Base-by-base conservation (phyloP, 64 coral and sea anemone species). In the Stichodactyla mertensii region DNA sequence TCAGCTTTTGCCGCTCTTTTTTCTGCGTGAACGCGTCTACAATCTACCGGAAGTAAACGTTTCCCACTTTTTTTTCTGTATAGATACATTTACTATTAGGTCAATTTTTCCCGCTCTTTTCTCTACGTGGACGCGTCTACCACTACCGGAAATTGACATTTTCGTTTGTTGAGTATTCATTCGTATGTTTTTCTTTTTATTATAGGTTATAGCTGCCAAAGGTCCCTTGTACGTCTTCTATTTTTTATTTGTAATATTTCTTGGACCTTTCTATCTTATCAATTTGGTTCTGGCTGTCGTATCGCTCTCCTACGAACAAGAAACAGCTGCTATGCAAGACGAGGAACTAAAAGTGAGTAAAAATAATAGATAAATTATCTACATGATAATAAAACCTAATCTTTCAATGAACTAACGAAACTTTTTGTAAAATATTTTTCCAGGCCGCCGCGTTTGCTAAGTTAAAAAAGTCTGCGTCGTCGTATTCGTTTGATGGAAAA, bases 271-370 rank as follows among this genome's bases (percentile, higher is more conserved):
- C 60, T 97, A 97, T 59, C 85, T 97, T 22, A 97, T 97, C 79
- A 97, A 97, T 64, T 89, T 97, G 86, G 94, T 97, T 66, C 89
- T 97, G 23, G 94, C 94, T 54, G 94, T 97, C 66, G 94, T 97
- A 13, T 93, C 94, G n/a, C 88, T 97, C 24, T 97, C 94, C 9
- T 97, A 97, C 53, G 94, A 97, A 86, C 91, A 93, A 82, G 94
- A 97, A 77, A 97, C 94, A 14, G 91, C 94, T 20, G 91, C 91
- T 10, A 55, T 97, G 19, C 94, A 97, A 70, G 94, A 97, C 61
- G 85, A 92, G 70, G 62, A 20, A n/a, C 31, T 93, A 16, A 88
- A 89, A 90, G 94, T 97, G 85, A 83, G 58, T 85, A 4, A 23
- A 64, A 79, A 62, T 88, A 16, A 69, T 69, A 22, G 6, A 9